phyloP scores from a whole-genome alignment of 2,113 vertebrate species.

The Halichoerus grypus region DNA sequence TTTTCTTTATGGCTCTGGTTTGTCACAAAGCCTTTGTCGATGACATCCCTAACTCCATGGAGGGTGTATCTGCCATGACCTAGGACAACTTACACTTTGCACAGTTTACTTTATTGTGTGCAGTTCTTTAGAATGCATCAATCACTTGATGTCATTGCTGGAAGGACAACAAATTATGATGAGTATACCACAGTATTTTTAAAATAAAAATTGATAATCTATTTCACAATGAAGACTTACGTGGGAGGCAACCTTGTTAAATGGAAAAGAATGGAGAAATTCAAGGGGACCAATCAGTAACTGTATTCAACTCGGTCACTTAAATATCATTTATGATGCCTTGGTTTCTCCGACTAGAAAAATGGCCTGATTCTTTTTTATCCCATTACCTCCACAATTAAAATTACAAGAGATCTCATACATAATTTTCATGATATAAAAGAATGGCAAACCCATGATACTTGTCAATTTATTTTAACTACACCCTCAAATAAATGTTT shows the following conservation, averaged over 20 bases:
- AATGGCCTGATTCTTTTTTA: not conserved
- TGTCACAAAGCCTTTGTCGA: not conserved
- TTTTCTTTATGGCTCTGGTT: not conserved
- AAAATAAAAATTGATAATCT: constrained; percentile 20
- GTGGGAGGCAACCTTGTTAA: not conserved
- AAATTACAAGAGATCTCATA: not conserved
- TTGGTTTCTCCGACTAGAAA: constrained; percentile 52
- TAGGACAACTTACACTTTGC: not conserved
- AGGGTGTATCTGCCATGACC: not conserved
- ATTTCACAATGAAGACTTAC: constrained; percentile 52
- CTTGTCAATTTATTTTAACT: not conserved
- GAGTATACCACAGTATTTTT: constrained; percentile 20
- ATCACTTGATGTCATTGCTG: not conserved
- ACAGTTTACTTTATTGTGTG: not conserved
- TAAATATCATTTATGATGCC: constrained; percentile 12
- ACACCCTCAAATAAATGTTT: not conserved
- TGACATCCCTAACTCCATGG: not conserved
- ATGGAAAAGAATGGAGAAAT: not conserved
- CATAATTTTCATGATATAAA: not conserved
- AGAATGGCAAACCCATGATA: not conserved
- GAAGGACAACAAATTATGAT: constrained; percentile 4
- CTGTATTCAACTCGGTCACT: not conserved
- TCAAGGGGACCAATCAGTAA: constrained; percentile 20
- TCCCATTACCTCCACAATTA: not conserved
- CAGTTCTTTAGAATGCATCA: not conserved